phyloP scores from a whole-genome alignment of 1,140 invertebrate genomes.

The Pseudomyrmex sp. region DNA sequence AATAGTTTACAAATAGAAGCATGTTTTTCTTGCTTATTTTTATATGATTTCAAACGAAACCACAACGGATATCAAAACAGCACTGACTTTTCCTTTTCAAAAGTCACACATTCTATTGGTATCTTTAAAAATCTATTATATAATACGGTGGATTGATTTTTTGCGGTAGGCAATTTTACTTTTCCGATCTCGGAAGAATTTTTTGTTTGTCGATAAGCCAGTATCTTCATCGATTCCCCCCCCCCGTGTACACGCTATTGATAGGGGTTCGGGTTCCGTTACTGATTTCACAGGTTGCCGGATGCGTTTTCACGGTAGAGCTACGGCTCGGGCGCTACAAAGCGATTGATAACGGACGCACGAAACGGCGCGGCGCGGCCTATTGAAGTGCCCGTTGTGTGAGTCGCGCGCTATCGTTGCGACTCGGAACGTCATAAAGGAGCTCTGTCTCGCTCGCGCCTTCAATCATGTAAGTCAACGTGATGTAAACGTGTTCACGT shows the following conservation, averaged over 20 bases:
- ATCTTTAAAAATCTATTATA: not conserved
- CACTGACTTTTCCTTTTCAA: no score
- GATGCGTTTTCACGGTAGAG: constrained; percentile 50
- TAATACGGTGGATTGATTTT: not conserved
- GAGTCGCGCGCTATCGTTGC: constrained; percentile 7
- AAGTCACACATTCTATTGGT: no score
- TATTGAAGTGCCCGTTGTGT: constrained; percentile 31
- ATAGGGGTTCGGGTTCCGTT: constrained; percentile 42
- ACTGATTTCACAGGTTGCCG: constrained; percentile 50
- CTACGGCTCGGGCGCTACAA: constrained; percentile 27
- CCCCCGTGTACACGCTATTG: constrained; percentile 1
- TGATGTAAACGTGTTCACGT: constrained; percentile 19
- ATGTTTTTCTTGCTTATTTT: no score
- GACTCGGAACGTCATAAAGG: constrained; percentile 49
- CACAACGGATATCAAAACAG: no score
- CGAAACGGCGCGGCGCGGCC: constrained; percentile 14
- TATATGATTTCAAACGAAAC: no score
- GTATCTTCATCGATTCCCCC: constrained; percentile 26
- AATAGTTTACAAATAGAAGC: no score
- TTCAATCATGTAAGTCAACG: constrained; percentile 46
- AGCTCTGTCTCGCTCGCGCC: constrained; percentile 11
- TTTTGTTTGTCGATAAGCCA: not conserved
- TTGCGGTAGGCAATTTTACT: constrained; percentile 13
- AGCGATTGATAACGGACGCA: constrained; percentile 55
- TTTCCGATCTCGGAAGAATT: not conserved